Evolutionary conservation across 2,113 vertebrate species (phyloP), one percentile per base, ranked within the genome.

Genomic region (Corythaixoides concolor): DNA sequence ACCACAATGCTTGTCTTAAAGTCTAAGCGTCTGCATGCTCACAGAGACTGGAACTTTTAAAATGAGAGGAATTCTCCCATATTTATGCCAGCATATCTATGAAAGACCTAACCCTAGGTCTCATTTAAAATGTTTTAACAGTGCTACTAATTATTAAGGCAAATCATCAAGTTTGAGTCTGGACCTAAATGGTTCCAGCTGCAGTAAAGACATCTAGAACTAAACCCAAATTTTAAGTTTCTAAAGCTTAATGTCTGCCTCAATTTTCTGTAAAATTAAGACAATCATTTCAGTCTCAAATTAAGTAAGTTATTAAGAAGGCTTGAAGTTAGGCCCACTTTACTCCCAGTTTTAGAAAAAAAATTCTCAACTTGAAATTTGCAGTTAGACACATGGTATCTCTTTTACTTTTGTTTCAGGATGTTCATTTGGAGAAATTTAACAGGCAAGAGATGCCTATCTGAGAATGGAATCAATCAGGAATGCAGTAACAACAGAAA

Each of bases 401-500:
- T 59, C 75, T 80, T 63, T 49, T 75, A 68, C 52, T 72, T 60
- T 66, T 69, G 35, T 68, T 91, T 80, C 66, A 80, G 47, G 20
- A 75, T 74, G 60, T 67, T 88, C 85, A 75, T 75, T 81, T 86
- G 52, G 18, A 35, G 24, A 90, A 82, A 75, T 78, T 45, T 90
- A 94, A 90, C 86, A 74, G 72, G 82, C 73, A 89, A 79, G 74
- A 93, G 66, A 79, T 85, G 73, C 35, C 83, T 85, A 4, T 92
- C 66, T 56, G 62, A 95, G 73, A 85, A 90, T 43, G 55, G 91
- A 85, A 90, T 93, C 76, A 85, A 93, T 93, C 77, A 97, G 87
- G 91, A 97, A 97, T 88, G 93, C 75, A 82, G 83, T 59, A 91
- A 91, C 50, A 92, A 77, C 79, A 91, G 56, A 92, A 97, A 72